Conservation (phyloP, 92 coral and sea anemone genomes). For the Diadumene lineata region DNA sequence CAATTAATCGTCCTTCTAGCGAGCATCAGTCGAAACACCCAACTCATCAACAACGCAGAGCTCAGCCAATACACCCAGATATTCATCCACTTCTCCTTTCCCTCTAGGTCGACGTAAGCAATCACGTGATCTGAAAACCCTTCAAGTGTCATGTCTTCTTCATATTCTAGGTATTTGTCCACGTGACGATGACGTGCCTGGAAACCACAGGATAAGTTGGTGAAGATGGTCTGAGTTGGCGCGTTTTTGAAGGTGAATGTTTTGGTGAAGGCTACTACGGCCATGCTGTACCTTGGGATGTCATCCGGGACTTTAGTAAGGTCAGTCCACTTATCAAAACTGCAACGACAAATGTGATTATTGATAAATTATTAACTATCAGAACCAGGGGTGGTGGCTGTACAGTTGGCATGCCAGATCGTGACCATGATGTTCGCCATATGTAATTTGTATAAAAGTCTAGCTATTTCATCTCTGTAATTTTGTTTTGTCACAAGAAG, state of each 20-base stretch:
- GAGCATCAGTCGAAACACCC: slow-evolving; percentile 51
- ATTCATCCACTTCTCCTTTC: slow-evolving; percentile 50
- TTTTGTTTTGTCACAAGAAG: no score
- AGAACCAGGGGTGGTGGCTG: no score
- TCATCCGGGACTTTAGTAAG: slow-evolving; percentile 44
- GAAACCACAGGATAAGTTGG: slow-evolving; percentile 62
- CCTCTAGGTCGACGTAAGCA: slow-evolving; percentile 44
- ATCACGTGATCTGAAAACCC: slow-evolving; percentile 56
- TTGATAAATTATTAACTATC: no score
- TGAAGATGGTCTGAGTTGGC: slow-evolving; percentile 43
- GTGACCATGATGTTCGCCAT: no score
- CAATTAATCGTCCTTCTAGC: slow-evolving; percentile 24
- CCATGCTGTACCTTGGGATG: slow-evolving; percentile 29
- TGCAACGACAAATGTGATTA: slow-evolving; percentile 9
- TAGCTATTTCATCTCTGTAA: no score
- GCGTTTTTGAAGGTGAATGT: slow-evolving; percentile 33
- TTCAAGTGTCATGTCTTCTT: slow-evolving; percentile 45
- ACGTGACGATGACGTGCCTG: slow-evolving; percentile 70
- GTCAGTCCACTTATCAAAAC: slow-evolving; percentile 56
- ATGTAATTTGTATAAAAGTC: no score
- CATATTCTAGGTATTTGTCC: slow-evolving; percentile 58
- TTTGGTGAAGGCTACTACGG: slow-evolving; percentile 45
- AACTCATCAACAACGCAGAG: slow-evolving; percentile 43
- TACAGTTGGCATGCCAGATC: no score
- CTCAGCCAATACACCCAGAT: slow-evolving; percentile 52